Evolutionary conservation across 2,888 invertebrate genomes (phyloP).

Genomic region (Ommatoiulus sabulosus): DNA sequence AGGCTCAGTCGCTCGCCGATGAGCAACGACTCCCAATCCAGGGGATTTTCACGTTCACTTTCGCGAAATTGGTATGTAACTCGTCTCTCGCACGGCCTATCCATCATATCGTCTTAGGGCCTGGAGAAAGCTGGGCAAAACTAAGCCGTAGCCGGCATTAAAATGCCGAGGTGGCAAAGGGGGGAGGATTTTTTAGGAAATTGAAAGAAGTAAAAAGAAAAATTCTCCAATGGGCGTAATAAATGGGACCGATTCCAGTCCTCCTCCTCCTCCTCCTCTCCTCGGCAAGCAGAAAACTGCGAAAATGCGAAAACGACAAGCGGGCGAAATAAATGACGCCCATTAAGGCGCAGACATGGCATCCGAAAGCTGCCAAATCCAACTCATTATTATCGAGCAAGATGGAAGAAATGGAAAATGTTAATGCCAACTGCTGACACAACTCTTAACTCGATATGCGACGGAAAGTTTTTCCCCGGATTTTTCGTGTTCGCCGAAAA

Average conservation of each 20-base stretch:
- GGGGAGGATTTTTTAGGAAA: not conserved
- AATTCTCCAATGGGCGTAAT: not conserved
- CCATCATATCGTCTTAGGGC: not conserved
- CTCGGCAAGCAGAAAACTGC: not conserved
- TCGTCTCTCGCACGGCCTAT: not conserved
- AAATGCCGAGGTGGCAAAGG: not conserved
- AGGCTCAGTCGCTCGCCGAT: not conserved
- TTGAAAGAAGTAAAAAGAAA: slow-evolving; percentile 24
- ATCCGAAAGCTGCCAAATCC: not conserved
- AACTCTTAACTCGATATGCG: not conserved
- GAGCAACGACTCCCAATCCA: not conserved
- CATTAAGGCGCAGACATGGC: slow-evolving; percentile 10
- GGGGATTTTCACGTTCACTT: not conserved
- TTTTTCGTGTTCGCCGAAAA: not conserved
- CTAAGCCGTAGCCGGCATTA: not conserved
- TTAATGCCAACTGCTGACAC: slow-evolving; percentile 4
- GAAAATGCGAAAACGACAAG: not conserved
- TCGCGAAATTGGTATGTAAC: not conserved
- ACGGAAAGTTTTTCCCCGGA: not conserved
- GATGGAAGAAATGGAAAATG: not conserved
- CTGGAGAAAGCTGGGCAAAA: too few species aligned
- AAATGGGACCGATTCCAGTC: not conserved
- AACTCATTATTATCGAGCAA: not conserved
- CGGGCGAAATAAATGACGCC: not conserved
- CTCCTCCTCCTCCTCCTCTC: too few species aligned